Evolutionary conservation across 2,888 invertebrate species (phyloP).

Genomic region (Ypsolopha sequella): DNA sequence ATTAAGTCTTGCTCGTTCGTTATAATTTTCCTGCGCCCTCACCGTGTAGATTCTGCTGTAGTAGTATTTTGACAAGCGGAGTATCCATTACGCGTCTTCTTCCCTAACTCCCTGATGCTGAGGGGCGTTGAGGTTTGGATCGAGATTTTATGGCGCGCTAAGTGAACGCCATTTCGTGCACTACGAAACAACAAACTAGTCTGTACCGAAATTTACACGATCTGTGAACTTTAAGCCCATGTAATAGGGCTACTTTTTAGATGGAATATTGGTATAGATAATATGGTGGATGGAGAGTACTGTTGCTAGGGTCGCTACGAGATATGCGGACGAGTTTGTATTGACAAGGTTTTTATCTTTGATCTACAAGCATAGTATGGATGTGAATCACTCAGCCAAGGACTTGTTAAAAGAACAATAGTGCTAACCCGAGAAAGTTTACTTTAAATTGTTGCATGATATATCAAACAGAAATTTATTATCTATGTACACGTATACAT

Average conservation of each 20-base stretch:
- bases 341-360: background rate
- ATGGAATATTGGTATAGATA: background rate
- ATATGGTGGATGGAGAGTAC: background rate
- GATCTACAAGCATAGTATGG: background rate
- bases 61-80: constrained; percentile 25
- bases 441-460: no score
- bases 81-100: constrained; percentile 27
- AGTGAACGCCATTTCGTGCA: constrained; percentile 36
- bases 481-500: no score
- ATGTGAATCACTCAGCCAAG: background rate
- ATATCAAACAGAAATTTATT: no score
- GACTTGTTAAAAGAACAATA: no score
- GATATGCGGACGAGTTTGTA: background rate
- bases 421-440: no score
- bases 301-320: background rate
- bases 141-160: constrained; percentile 19
- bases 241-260: background rate
- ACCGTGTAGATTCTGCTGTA: constrained; percentile 13
- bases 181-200: constrained; percentile 14
- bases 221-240: background rate
- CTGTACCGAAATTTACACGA: background rate
- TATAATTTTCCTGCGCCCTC: constrained; percentile 19
- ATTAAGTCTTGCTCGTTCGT: constrained; percentile 18
- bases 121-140: background rate
- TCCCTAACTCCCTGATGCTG: background rate